Evolutionary conservation across 1,140 invertebrate species (phyloP).

Genomic region (Brachionus rotundiformis): DNA sequence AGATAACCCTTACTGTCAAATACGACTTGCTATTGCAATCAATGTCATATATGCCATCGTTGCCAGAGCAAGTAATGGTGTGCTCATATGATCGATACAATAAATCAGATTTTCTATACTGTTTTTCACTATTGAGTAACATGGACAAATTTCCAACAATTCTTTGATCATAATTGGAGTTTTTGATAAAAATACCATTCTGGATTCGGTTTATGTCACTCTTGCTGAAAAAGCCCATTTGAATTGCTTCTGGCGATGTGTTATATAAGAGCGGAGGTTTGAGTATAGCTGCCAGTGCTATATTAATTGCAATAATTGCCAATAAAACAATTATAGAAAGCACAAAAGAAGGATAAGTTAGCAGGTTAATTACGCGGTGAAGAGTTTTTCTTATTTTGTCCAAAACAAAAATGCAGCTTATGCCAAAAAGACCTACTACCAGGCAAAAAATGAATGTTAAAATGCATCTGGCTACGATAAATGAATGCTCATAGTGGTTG

Average conservation of each 20-base stretch:
- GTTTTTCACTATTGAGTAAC: background rate
- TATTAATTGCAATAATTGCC: conserved; percentile 4
- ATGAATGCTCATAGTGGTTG: background rate
- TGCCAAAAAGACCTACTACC: background rate
- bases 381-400: background rate
- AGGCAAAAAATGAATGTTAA: conserved; percentile 36
- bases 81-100: background rate
- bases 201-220: conserved; percentile 6
- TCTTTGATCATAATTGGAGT: background rate
- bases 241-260: background rate
- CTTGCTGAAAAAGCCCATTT: conserved; percentile 10
- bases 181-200: background rate
- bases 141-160: background rate
- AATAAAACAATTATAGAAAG: background rate
- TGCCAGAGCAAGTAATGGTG: background rate
- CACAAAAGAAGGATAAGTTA: conserved; percentile 3
- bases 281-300: background rate
- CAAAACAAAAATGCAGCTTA: background rate
- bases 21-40: background rate
- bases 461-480: conserved; percentile 12
- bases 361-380: background rate
- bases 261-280: background rate
- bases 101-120: background rate
- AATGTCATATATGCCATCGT: background rate
- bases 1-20: background rate